Evolutionary conservation across 1,140 invertebrate genomes (phyloP).

Genomic region (Cotesia glomerata): DNA sequence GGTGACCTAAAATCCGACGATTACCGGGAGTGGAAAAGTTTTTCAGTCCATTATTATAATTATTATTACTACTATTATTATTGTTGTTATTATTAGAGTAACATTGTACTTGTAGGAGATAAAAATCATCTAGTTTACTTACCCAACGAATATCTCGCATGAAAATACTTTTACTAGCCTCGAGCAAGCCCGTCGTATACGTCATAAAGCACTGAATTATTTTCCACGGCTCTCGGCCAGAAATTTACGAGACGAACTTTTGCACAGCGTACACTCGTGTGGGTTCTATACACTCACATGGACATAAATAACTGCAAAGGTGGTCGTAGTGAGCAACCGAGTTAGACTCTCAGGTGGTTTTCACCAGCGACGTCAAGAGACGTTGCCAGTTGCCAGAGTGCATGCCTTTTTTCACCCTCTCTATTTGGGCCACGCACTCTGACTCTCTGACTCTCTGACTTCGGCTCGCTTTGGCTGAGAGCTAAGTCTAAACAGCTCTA

Average conservation of each 20-base stretch:
- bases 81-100: not conserved
- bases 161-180: conserved; percentile 19
- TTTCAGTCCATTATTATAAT: too few relatives aligned
- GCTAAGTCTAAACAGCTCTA: too few relatives aligned
- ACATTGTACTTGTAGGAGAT: not conserved
- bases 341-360: conserved; percentile 19
- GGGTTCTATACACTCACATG: not conserved
- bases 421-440: conserved; percentile 10
- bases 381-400: not conserved
- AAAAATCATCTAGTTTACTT: not conserved
- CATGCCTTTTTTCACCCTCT: not conserved
- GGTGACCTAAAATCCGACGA: too few relatives aligned
- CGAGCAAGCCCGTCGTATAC: conserved; percentile 3
- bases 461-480: too few relatives aligned
- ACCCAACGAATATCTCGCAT: not conserved
- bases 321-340: not conserved
- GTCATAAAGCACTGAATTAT: conserved; percentile 31
- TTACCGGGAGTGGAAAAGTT: too few relatives aligned
- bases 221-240: conserved; percentile 16
- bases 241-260: conserved; percentile 30
- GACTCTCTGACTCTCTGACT: not conserved
- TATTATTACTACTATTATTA: too few relatives aligned
- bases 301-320: too few relatives aligned
- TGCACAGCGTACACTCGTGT: conserved; percentile 6
- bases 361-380: not conserved